phyloP scores from a whole-genome alignment of 1,140 invertebrate species.

The Bombus waltoni region DNA sequence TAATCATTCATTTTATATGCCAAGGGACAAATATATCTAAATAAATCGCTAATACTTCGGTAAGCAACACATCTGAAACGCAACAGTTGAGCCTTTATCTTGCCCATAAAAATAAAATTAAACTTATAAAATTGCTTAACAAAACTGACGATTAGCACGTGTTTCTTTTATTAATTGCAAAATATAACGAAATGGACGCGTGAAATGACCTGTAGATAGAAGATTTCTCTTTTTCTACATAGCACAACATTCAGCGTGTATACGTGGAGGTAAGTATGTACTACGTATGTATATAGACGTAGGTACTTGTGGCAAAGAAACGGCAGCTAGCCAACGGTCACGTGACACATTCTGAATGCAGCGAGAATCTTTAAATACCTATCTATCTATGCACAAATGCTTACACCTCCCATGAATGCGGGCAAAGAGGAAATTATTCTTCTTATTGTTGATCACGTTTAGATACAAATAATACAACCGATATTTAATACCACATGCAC shows the following conservation, averaged over 20 bases:
- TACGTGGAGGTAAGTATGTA: slow-evolving; percentile 16
- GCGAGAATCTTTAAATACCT: slow-evolving; percentile 68
- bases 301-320: slow-evolving; percentile 49
- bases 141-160: neutral
- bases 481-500: neutral
- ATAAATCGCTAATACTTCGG: neutral
- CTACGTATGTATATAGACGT: too few species aligned
- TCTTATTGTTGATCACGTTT: neutral
- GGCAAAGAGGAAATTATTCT: slow-evolving; percentile 27
- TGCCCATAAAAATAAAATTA: neutral
- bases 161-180: neutral
- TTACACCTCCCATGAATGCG: slow-evolving; percentile 42
- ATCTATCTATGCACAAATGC: slow-evolving; percentile 46
- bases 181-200: neutral
- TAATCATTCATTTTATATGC: slow-evolving; percentile 23
- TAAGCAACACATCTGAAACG: too few species aligned
- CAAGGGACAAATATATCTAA: neutral
- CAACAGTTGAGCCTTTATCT: neutral
- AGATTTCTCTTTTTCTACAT: slow-evolving; percentile 44
- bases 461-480: neutral
- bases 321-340: slow-evolving; percentile 52
- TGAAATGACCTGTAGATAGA: slow-evolving; percentile 39
- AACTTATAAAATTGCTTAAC: neutral
- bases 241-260: slow-evolving; percentile 5
- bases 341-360: slow-evolving; percentile 63